Percentiles rank a stretch among this genome's conserved stretches.
Conservation (phyloP, 2,797 vertebrate species). For the Tachyglossus aculeatus region DNA sequence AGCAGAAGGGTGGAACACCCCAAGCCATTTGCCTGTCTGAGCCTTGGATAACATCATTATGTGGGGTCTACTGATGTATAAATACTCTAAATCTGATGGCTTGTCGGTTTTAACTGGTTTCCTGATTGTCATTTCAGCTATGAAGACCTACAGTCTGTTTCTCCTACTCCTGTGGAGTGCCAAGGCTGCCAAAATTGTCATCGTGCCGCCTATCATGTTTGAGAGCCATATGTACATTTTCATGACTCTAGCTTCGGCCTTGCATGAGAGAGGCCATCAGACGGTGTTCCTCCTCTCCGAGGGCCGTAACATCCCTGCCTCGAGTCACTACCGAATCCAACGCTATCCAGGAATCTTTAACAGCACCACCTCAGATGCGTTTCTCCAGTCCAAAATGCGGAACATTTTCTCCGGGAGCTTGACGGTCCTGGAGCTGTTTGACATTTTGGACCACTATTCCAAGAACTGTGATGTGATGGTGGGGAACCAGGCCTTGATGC, state of each 20-base stretch:
- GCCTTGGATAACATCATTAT: no score
- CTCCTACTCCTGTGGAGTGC: conserved; percentile 82
- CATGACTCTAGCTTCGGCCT: conserved; percentile 91
- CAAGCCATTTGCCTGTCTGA: no score
- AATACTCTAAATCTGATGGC: neutral
- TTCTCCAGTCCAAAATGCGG: conserved; percentile 95
- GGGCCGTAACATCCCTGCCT: conserved; percentile 89
- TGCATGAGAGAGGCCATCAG: conserved; percentile 90
- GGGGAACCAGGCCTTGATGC: conserved; percentile 86
- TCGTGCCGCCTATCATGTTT: conserved; percentile 99
- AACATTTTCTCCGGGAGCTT: conserved; percentile 96
- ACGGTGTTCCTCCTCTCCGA: conserved; percentile 93
- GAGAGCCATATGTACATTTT: conserved; percentile 99
- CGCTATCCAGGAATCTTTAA: conserved; percentile 98
- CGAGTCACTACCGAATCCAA: conserved; percentile 88
- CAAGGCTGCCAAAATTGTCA: conserved; percentile 91
- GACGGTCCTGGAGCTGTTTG: conserved; percentile 92
- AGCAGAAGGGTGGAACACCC: no score
- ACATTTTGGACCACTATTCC: conserved; percentile 96
- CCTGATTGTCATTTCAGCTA: conserved; percentile 82
- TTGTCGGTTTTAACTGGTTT: conserved; percentile 40
- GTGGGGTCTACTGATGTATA: no score
- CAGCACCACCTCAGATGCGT: conserved; percentile 91
- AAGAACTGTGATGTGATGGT: conserved; percentile 96
- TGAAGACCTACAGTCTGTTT: conserved; percentile 84